Evolutionary conservation across 2,113 vertebrate species (phyloP).

Genomic region (Dryoscopus gambensis): DNA sequence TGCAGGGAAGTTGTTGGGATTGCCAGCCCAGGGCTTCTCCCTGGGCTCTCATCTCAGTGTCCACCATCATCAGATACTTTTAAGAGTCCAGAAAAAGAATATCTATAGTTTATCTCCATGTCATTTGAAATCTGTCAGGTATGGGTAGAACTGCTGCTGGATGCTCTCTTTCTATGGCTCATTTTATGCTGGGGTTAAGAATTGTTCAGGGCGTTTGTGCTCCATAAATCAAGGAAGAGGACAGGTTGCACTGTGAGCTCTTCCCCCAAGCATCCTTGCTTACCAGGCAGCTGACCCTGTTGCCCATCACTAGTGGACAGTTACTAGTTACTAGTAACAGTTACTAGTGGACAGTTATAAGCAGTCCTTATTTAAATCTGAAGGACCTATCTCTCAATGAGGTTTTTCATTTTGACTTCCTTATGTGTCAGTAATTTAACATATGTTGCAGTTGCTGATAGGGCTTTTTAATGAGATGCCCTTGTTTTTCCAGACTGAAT

Average conservation of each 20-base stretch:
- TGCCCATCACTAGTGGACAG: background rate
- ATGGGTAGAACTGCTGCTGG: background rate
- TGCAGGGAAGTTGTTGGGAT: background rate
- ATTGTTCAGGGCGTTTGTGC: background rate
- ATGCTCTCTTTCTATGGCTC: background rate
- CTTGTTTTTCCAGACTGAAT: background rate
- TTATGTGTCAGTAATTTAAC: background rate
- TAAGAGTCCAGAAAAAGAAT: background rate
- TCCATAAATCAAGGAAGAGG: background rate
- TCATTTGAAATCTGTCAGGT: background rate
- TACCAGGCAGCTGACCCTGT: fast-evolving
- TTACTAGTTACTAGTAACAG: no score
- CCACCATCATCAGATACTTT: background rate
- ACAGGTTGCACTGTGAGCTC: background rate
- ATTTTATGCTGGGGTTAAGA: background rate
- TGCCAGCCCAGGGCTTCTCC: background rate
- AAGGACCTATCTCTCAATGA: background rate
- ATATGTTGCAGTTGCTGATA: background rate
- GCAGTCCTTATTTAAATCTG: background rate
- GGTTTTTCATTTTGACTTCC: background rate
- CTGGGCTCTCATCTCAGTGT: background rate
- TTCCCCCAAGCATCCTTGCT: fast-evolving
- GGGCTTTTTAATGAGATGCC: background rate
- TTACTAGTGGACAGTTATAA: background rate
- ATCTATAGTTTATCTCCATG: background rate